Percentiles rank a stretch among this genome's conserved stretches.
Evolutionary conservation across 2,113 vertebrate species (phyloP).

Genomic region (Macquaria australasica): DNA sequence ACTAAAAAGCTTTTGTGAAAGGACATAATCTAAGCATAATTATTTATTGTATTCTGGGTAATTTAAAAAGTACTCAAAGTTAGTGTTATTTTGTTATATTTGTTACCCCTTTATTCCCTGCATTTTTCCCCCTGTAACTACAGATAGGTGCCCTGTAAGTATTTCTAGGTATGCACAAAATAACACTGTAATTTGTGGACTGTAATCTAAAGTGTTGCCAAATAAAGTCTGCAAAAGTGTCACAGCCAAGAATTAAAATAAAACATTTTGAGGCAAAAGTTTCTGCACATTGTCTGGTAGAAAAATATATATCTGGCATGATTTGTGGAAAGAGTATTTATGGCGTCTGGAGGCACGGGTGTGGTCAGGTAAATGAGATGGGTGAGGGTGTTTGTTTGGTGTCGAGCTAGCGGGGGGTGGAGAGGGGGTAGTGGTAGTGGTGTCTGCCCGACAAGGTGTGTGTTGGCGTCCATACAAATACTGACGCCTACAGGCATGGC

Average conservation of each 20-base stretch:
- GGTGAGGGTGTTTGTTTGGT: conserved; percentile 67
- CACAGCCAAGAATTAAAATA: neutral
- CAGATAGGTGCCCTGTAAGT: neutral
- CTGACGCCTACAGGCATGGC: conserved; percentile 72
- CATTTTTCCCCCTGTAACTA: neutral
- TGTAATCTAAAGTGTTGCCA: neutral
- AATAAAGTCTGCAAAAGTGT: neutral
- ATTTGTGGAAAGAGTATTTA: conserved; percentile 45
- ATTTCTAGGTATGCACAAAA: neutral
- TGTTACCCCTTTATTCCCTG: neutral
- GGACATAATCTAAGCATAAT: neutral
- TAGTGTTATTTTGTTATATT: neutral
- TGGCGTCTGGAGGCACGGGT: conserved; percentile 65
- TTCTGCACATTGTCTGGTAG: neutral
- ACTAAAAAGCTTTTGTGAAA: neutral
- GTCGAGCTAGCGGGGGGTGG: conserved; percentile 26
- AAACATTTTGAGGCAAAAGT: neutral
- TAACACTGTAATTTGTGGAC: neutral
- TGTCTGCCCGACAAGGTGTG: conserved; percentile 65
- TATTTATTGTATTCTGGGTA: neutral
- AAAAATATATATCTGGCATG: neutral
- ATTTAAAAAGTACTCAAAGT: neutral
- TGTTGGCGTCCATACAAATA: conserved; percentile 69
- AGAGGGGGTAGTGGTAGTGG: conserved; percentile 29
- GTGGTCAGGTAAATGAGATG: conserved; percentile 75